These are phyloP conservation scores for Podabrus alpinus DNA, from an alignment of 2,888 invertebrate genomes.

Conservation along the genomic window DNA sequence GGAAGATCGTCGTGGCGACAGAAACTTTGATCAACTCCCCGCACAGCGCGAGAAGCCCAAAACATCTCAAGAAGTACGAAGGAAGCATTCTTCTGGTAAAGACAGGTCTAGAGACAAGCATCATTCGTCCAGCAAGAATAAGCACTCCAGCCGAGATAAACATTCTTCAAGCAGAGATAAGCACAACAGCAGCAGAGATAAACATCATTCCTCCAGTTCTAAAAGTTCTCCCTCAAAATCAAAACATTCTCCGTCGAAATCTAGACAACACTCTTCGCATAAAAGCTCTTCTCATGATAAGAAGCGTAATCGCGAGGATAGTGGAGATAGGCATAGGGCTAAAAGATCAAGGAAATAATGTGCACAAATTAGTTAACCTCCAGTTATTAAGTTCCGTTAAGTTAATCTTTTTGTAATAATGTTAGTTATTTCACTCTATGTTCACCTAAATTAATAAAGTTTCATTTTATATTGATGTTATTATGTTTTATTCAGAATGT, in stretches of 20 bases:
- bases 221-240: constrained; percentile 37
- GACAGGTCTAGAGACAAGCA: constrained; percentile 31
- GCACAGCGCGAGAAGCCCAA: constrained; percentile 39
- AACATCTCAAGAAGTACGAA: constrained; percentile 29
- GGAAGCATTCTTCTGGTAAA: constrained; percentile 34
- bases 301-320: constrained; percentile 79
- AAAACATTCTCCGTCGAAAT: constrained; percentile 40
- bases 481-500: background rate
- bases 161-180: constrained; percentile 30
- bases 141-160: constrained; percentile 43
- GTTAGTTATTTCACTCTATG: constrained; percentile 15
- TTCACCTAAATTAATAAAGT: constrained; percentile 19
- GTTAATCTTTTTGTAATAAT: constrained; percentile 17
- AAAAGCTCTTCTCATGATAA: constrained; percentile 55
- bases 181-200: constrained; percentile 28
- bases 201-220: constrained; percentile 34
- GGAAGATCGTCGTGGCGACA: constrained; percentile 73
- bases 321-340: constrained; percentile 66
- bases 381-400: constrained; percentile 12
- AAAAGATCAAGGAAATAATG: constrained; percentile 69
- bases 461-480: background rate
- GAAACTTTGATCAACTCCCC: constrained; percentile 57
- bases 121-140: constrained; percentile 39
- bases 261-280: constrained; percentile 21
- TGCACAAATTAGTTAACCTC: constrained; percentile 2